Conservation (phyloP, 2,113 vertebrate species). For the Dipodomys merriami region DNA sequence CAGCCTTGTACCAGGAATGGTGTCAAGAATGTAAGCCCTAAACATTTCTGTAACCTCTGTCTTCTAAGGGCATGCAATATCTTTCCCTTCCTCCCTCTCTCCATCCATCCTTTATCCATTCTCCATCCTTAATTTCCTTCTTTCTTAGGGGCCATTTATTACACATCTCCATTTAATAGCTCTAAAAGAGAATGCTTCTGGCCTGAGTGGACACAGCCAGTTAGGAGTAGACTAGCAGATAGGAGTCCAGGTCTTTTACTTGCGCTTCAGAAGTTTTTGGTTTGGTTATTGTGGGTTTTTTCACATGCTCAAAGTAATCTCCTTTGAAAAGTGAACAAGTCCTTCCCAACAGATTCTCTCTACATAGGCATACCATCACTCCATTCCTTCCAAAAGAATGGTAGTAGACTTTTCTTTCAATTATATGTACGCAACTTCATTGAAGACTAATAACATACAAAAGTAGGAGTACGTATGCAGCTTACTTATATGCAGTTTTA, state of each 20-base stretch:
- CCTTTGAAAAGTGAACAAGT: background rate
- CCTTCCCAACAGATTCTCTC: background rate
- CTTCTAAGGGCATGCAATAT: background rate
- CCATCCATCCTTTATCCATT: background rate
- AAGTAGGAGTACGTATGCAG: background rate
- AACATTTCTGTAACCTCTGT: background rate
- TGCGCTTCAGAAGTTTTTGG: too few species aligned
- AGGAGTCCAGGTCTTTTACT: background rate
- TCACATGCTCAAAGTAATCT: background rate
- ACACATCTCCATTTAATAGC: background rate
- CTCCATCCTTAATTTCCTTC: background rate
- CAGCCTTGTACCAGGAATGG: background rate
- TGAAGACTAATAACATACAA: background rate
- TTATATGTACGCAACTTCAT: background rate
- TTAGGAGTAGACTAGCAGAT: background rate
- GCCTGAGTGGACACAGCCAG: background rate
- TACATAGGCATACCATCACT: background rate
- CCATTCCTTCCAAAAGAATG: background rate
- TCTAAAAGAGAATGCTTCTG: background rate
- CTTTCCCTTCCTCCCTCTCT: too few species aligned
- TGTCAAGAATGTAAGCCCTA: too few species aligned
- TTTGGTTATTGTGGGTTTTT: background rate
- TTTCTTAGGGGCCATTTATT: background rate
- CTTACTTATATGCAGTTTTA: background rate
- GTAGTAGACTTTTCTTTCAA: background rate